Percentiles rank a stretch among this genome's conserved stretches.
phyloP scores from a whole-genome alignment of 2,113 vertebrate species.

The Dolichotis patagonum region DNA sequence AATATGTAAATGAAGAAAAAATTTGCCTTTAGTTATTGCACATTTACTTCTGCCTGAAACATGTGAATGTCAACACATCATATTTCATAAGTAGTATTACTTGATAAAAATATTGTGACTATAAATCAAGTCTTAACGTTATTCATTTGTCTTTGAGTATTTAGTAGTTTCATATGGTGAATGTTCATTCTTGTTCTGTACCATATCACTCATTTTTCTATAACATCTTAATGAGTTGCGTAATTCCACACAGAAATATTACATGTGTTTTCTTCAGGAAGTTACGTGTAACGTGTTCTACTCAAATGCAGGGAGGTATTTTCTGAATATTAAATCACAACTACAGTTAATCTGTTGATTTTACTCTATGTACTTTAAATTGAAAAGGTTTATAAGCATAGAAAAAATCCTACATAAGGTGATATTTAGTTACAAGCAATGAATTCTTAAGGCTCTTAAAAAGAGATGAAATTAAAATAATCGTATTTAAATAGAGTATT shows the following conservation, averaged over 20 bases:
- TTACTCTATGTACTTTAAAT: slow-evolving; percentile 57
- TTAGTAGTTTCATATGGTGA: slow-evolving; percentile 25
- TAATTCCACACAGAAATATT: slow-evolving; percentile 53
- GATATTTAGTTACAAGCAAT: slow-evolving; percentile 39
- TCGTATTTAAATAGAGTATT: slow-evolving; percentile 35
- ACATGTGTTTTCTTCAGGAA: slow-evolving; percentile 39
- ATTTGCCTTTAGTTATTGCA: slow-evolving; percentile 56
- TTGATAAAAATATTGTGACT: slow-evolving; percentile 60
- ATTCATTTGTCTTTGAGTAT: slow-evolving; percentile 60
- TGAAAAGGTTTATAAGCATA: slow-evolving; percentile 2
- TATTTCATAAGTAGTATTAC: slow-evolving; percentile 68
- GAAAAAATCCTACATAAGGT: slow-evolving; percentile 43
- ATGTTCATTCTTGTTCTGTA: slow-evolving; percentile 53
- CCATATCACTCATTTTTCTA: slow-evolving; percentile 27
- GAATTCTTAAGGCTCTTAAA: slow-evolving; percentile 45
- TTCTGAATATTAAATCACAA: slow-evolving; percentile 35
- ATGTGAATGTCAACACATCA: slow-evolving; percentile 79
- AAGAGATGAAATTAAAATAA: slow-evolving; percentile 41
- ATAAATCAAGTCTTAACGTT: slow-evolving; percentile 61
- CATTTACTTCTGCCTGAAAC: slow-evolving; percentile 72
- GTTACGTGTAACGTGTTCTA: background rate
- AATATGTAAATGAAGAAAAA: slow-evolving; percentile 73
- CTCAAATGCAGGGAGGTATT: slow-evolving; percentile 1
- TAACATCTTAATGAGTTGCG: slow-evolving; percentile 63
- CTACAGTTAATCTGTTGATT: slow-evolving; percentile 50